Evolutionary conservation across 1,140 invertebrate species (phyloP), one percentile per base, ranked within the genome.

Genomic region (Neodiprion fabricii): DNA sequence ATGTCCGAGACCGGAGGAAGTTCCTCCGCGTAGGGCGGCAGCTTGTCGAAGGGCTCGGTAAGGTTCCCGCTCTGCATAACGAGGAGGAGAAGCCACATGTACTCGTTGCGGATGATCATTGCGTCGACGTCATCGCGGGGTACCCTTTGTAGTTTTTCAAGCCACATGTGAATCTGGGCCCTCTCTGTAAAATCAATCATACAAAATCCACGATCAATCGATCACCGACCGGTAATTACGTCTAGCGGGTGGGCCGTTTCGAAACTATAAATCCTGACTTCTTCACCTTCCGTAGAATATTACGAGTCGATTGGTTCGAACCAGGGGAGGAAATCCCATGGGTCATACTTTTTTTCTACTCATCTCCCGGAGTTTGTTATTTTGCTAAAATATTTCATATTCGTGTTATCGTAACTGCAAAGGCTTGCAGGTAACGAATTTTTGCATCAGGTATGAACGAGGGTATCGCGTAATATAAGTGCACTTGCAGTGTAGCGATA

Each of bases 1-100:
- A 86, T 77, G 72, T 87, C 80, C 14, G 80, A 81, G 3, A 88
- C 73, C 71, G 73, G 71, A 17, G 87, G 72, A 40, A 40, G 28
- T 17, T 61, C 53, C 67, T 82, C 77, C 7, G 68, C 71, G 9
- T 70, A 72, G 9, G 83, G 83, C 48, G 87, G 87, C 9, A 79
- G 48, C 76, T 78, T 76, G 61, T 80, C 81, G 67, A 88, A 88
- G 9, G 86, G 86, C 9, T 82, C 79, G 5, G 78, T 81, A n/a
- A 88, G 75, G 67, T 75, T 77, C 72, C 84, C 84, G 66, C 76
- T 83, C 76, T 87, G 84, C 70, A 88, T 74, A 76, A 87, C 85
- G 8, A 87, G 72, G 0, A 88, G 76, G 14, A 88, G 76, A 71
- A 87, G 85, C 85, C 86, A 86, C 83, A 86, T 88, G 72, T 88